Evolutionary conservation across 1,140 invertebrate genomes (phyloP).

Genomic region (Neomicropteryx cornuta): DNA sequence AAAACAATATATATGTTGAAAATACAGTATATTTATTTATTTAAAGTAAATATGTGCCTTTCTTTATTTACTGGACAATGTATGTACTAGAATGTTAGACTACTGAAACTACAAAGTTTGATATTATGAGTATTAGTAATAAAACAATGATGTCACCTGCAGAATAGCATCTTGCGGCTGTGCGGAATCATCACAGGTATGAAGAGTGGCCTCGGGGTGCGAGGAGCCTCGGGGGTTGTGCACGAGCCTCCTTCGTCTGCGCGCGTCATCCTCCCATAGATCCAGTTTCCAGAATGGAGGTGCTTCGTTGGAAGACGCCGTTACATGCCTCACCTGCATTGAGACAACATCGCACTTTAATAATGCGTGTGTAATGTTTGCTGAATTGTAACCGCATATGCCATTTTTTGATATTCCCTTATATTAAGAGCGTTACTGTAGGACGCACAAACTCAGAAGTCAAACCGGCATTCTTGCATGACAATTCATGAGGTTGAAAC

Average conservation of each 20-base stretch:
- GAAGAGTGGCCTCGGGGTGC: constrained; percentile 86
- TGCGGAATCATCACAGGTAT: constrained; percentile 77
- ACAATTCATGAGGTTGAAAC: too few species aligned
- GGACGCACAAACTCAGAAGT: too few species aligned
- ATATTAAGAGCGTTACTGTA: too few species aligned
- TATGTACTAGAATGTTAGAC: background rate
- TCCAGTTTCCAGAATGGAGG: constrained; percentile 86
- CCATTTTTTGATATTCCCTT: too few species aligned
- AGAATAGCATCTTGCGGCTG: constrained; percentile 88
- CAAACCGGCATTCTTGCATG: too few species aligned
- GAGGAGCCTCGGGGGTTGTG: constrained; percentile 88
- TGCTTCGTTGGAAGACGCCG: constrained; percentile 18
- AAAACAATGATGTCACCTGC: constrained; percentile 41
- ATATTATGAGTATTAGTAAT: too few species aligned
- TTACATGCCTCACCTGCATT: constrained; percentile 6
- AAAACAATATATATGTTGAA: constrained; percentile 4
- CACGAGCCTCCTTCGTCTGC: constrained; percentile 86
- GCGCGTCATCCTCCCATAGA: constrained; percentile 97
- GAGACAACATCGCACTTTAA: too few species aligned
- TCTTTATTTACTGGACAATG: background rate
- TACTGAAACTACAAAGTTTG: background rate
- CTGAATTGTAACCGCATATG: too few species aligned
- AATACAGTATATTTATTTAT: background rate
- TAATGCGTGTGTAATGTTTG: too few species aligned
- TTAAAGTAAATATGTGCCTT: background rate